Evolutionary conservation across 2,888 invertebrate genomes (phyloP).

Genomic region (Drosophila putrida): DNA sequence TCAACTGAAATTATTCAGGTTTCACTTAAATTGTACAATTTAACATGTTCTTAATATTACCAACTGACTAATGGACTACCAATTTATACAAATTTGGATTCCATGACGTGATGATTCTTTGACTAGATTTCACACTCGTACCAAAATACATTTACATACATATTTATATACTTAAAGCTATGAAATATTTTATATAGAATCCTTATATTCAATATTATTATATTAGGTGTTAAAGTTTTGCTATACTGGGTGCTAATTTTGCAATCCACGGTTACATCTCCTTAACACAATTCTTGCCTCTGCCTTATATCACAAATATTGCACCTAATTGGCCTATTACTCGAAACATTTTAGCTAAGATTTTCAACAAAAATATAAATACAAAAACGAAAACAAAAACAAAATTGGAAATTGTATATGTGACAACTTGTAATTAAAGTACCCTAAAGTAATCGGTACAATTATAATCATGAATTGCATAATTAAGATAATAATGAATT

Average conservation of each 20-base stretch:
- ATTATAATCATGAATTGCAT: conserved; percentile 14
- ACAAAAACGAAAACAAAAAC: conserved; percentile 6
- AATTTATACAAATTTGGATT: conserved; percentile 41
- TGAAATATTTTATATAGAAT: conserved; percentile 6
- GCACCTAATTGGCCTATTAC: conserved; percentile 84
- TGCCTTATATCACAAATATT: conserved; percentile 85
- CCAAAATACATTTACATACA: conserved; percentile 41
- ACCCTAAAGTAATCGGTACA: not conserved
- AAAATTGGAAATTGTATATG: not conserved
- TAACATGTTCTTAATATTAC: conserved; percentile 29
- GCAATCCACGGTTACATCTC: conserved; percentile 15
- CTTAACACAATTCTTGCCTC: conserved; percentile 31
- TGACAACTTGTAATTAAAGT: not conserved
- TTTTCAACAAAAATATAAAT: conserved; percentile 32
- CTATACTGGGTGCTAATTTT: conserved; percentile 20
- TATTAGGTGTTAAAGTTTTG: conserved; percentile 26
- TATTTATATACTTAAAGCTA: conserved; percentile 19
- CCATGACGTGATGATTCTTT: conserved; percentile 48
- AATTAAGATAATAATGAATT: conserved; percentile 6
- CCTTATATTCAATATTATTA: conserved; percentile 12
- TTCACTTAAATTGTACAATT: conserved; percentile 8
- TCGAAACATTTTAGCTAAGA: conserved; percentile 68
- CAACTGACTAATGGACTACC: conserved; percentile 18
- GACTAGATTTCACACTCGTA: conserved; percentile 77
- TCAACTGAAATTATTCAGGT: conserved; percentile 16